These are phyloP conservation scores for Puma concolor DNA, from an alignment of 2,113 vertebrate genomes.

Conservation along the genomic window DNA sequence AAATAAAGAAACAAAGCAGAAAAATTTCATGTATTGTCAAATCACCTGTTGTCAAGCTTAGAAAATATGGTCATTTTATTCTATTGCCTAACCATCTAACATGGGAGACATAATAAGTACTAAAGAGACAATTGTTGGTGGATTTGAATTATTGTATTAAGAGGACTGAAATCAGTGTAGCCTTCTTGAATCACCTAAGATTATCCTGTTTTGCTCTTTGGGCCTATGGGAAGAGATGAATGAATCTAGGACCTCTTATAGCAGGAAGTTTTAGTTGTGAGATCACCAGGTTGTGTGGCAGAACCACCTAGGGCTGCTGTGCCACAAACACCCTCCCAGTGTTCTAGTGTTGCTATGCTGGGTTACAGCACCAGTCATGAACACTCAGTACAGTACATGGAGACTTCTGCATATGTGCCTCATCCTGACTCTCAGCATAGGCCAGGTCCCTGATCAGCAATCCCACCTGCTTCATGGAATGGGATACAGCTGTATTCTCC, in stretches of 20 bases:
- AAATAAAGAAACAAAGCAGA: neutral
- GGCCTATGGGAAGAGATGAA: neutral
- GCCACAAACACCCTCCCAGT: neutral
- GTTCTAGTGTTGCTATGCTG: neutral
- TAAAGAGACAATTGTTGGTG: neutral
- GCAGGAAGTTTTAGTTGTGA: neutral
- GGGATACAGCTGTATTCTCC: neutral
- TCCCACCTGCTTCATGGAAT: neutral
- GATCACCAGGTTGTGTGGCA: neutral
- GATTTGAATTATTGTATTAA: neutral
- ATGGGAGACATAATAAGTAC: neutral
- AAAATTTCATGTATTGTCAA: neutral
- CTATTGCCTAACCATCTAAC: neutral
- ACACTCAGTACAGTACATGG: rapidly evolving
- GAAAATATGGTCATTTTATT: neutral
- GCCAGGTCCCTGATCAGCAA: neutral
- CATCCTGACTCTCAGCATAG: neutral
- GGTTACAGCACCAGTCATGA: neutral
- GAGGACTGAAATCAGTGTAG: neutral
- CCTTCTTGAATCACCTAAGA: neutral
- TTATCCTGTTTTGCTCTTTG: neutral
- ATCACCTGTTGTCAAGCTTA: neutral
- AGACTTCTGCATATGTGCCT: neutral
- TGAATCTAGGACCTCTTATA: neutral
- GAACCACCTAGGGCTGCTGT: neutral